phyloP scores from a whole-genome alignment of 2,797 vertebrate species.

The Apogon talboti region DNA sequence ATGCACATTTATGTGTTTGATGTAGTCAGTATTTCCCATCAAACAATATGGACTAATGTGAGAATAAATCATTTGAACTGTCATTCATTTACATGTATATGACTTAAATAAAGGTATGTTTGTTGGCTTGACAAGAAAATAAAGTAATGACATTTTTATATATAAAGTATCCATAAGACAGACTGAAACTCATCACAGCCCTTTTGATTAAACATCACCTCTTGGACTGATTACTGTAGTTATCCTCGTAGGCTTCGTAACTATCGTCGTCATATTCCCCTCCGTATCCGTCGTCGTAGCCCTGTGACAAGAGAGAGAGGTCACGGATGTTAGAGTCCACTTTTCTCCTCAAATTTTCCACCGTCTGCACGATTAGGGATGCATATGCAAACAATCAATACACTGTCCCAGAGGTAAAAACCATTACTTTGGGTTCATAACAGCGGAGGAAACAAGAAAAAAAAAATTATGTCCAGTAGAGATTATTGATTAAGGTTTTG shows the following conservation, averaged over 20 bases:
- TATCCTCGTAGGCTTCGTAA: slow-evolving; percentile 93
- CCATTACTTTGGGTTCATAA: slow-evolving; percentile 62
- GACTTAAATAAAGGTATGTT: not conserved
- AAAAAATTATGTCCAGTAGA: slow-evolving; percentile 59
- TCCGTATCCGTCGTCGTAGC: slow-evolving; percentile 95
- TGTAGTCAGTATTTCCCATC: slow-evolving; percentile 25
- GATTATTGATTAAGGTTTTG: slow-evolving; percentile 69
- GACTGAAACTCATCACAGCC: too few species aligned
- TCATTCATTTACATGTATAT: slow-evolving; percentile 10
- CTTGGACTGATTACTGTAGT: slow-evolving; percentile 91
- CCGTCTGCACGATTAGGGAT: slow-evolving; percentile 53
- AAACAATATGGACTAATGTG: slow-evolving; percentile 10
- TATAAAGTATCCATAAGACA: too few species aligned
- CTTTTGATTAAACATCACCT: slow-evolving; percentile 80
- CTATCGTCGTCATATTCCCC: slow-evolving; percentile 95
- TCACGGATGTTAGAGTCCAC: not conserved
- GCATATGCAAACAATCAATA: slow-evolving; percentile 68
- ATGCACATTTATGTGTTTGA: slow-evolving; percentile 32
- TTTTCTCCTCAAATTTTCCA: slow-evolving; percentile 29
- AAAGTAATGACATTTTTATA: too few species aligned
- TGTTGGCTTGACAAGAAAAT: too few species aligned
- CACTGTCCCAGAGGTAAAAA: slow-evolving; percentile 62
- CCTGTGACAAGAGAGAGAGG: slow-evolving; percentile 76
- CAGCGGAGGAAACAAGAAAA: slow-evolving; percentile 49
- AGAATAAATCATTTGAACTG: slow-evolving; percentile 22